These are phyloP conservation scores for Lissonota sp. DNA, from an alignment of 2,888 invertebrate species.

Conservation along the genomic window DNA sequence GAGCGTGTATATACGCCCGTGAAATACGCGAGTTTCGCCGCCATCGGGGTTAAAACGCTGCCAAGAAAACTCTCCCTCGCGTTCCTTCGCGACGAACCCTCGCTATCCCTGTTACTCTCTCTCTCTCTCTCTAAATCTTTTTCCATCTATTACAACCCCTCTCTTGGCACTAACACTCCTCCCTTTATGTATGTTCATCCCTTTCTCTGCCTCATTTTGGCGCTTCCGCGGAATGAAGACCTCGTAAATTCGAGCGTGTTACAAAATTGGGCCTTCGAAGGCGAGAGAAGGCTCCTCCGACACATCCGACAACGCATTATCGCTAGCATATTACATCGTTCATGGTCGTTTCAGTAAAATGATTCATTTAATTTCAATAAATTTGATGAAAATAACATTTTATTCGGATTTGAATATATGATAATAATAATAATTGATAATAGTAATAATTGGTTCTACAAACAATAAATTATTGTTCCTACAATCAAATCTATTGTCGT, in stretches of 20 bases:
- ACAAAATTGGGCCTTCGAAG: slow-evolving; percentile 50
- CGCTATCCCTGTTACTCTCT: slow-evolving; percentile 24
- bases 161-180: slow-evolving; percentile 27
- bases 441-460: too few relatives aligned
- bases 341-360: too few relatives aligned
- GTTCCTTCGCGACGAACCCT: slow-evolving; percentile 44
- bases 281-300: slow-evolving; percentile 5
- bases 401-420: too few relatives aligned
- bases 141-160: neutral
- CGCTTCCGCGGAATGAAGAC: slow-evolving; percentile 44
- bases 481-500: too few relatives aligned
- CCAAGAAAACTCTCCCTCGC: slow-evolving; percentile 55
- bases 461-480: too few relatives aligned
- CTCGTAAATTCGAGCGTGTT: slow-evolving; percentile 57
- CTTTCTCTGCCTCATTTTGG: slow-evolving; percentile 20
- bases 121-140: slow-evolving; percentile 18
- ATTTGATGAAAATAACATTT: too few relatives aligned
- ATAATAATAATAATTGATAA: too few relatives aligned
- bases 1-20: slow-evolving; percentile 11
- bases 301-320: slow-evolving; percentile 39
- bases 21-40: slow-evolving; percentile 18
- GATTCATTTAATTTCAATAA: too few relatives aligned
- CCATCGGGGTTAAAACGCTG: slow-evolving; percentile 54
- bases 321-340: slow-evolving; percentile 28
- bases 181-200: neutral